Percentiles rank a stretch among this genome's conserved stretches.
Evolutionary conservation across 2,888 invertebrate genomes (phyloP).

Genomic region (Hypena proboscidalis): DNA sequence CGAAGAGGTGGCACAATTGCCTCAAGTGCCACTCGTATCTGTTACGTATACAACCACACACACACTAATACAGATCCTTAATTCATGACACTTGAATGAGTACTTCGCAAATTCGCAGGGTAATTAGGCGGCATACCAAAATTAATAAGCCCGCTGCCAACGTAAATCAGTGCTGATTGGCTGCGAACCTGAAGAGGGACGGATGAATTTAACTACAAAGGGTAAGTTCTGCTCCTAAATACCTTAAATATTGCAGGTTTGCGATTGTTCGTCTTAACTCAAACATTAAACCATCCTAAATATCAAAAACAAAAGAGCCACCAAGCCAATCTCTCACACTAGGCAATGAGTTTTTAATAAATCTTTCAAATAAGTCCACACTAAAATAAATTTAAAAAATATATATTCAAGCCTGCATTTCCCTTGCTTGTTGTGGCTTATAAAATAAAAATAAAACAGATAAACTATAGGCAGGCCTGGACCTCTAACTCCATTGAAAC

Average conservation of each 20-base stretch:
- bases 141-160: constrained; percentile 76
- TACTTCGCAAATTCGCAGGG: constrained; percentile 80
- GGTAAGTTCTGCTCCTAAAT: constrained; percentile 59
- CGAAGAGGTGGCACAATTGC: constrained; percentile 69
- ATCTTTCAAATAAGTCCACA: too few relatives aligned
- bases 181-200: constrained; percentile 74
- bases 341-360: too few relatives aligned
- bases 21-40: constrained; percentile 60
- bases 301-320: too few relatives aligned
- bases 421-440: too few relatives aligned
- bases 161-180: constrained; percentile 77
- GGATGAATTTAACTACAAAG: constrained; percentile 83
- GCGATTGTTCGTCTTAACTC: constrained; percentile 20
- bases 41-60: constrained; percentile 62
- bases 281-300: not conserved
- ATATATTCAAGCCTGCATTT: too few relatives aligned
- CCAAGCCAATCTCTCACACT: too few relatives aligned
- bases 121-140: constrained; percentile 80
- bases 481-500: too few relatives aligned
- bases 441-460: too few relatives aligned
- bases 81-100: constrained; percentile 74
- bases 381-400: too few relatives aligned
- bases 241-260: constrained; percentile 10
- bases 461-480: too few relatives aligned
- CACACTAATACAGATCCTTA: constrained; percentile 47